Base-by-base conservation (phyloP, 2,888 invertebrate genomes). In the Lasioglossum pauxillum region DNA sequence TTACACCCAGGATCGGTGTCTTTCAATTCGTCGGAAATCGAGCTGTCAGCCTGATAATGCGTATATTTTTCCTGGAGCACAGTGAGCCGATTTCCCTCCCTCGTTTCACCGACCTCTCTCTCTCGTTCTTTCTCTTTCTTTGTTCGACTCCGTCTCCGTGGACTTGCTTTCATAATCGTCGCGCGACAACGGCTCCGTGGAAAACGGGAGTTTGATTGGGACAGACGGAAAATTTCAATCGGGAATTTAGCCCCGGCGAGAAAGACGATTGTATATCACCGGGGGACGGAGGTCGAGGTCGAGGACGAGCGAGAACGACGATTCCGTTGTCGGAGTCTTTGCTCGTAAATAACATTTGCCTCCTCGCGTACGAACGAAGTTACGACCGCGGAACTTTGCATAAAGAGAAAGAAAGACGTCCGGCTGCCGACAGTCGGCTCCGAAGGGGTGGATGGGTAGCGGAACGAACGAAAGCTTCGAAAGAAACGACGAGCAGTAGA, bases 131-230 rank as follows among this genome's bases (percentile, higher is more conserved):
- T 53, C 8, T 53, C 53, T 3, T 10, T 53, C 23, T 23, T 8
- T 53, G 53, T n/a, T 53, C 53, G 53, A n/a, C 38, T 73, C 73
- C 67, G 57, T 77, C 78, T 75, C 79, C 80, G 79, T 71, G 80
- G 85, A 81, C 81, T 73, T 75, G 81, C 80, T 87, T 84, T 90
- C 86, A 87, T 90, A 90, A 89, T 91, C 91, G 92, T 90, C 84
- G 90, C 90, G 87, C 89, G 90, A 91, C 92, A 88, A 90, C 91
- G 90, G 90, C 84, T 89, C 88, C 90, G 87, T 84, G 91, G 92
- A 93, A 94, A 94, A 94, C 94, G 93, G 94, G 92, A 93, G 92
- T 94, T 94, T 94, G 94, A 94, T 94, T 93, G 94, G 93, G 92
- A 93, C 92, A 91, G 92, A 93, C 93, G 91, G 93, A 94, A 93